Evolutionary conservation across 2,113 vertebrate species (phyloP), one percentile per base, ranked within the genome.

Genomic region (Bujurquina vittata): DNA sequence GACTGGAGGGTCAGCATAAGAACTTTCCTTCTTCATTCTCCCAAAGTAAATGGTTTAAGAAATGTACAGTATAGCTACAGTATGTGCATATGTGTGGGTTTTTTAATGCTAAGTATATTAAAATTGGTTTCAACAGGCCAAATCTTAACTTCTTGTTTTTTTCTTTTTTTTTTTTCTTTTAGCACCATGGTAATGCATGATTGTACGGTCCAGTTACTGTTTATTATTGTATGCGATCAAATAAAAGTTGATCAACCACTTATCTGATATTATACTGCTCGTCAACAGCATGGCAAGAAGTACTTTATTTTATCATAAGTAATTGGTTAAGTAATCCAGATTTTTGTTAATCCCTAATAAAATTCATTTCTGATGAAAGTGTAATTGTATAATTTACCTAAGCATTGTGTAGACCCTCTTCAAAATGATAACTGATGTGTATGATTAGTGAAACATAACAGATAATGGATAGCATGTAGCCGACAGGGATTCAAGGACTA

Each of bases 401-500:
- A 55, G 82, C 35, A 49, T 78, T 65, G 17, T 84, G 9, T 29
- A 11, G 20, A 17, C 7, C 23, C 17, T 56, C 74, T 35, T 79
- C 29, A 46, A 83, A 79, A 83, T 65, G 62, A 29, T 65, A 59
- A 79, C 23, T 62, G 46, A 79, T 77, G 75, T 77, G 31, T 15
- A 63, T 43, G 75, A 76, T 83, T 80, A 84, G 79, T 76, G 40
- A 57, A 84, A 86, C 81, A 75, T 72, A 52, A 80, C 79, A 76
- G 56, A 37, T 67, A 77, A 77, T 79, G 77, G 76, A 55, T 73
- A 73, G 46, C 65, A 85, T 77, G 29, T 69, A 54, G 72, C 22
- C 57, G 37, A 40, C 29, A 31, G 63, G 56, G 77, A 79, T 52
- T 83, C 52, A 67, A 79, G 80, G 80, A 75, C 33, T 78, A 58